Conservation (phyloP, 2,888 invertebrate species). For the Cheilosia vulpina region DNA sequence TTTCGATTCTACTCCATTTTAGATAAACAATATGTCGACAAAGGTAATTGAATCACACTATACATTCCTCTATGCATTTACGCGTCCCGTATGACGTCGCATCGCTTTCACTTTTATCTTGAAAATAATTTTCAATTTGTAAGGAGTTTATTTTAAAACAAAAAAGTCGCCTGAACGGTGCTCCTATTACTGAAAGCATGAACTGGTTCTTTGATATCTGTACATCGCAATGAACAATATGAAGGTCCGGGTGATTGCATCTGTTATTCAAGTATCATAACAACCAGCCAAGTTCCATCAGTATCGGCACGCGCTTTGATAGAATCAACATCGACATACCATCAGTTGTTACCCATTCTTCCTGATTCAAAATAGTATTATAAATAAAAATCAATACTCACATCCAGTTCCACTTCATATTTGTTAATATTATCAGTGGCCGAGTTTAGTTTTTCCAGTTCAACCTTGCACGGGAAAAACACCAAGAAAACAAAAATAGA, state of each 20-base stretch:
- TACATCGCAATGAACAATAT: neutral
- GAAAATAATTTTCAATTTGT: too few species aligned
- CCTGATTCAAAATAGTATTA: neutral
- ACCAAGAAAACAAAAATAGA: constrained; percentile 34
- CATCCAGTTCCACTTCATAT: constrained; percentile 94
- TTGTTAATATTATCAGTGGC: constrained; percentile 97
- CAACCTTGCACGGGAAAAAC: constrained; percentile 85
- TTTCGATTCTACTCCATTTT: too few species aligned
- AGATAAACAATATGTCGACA: too few species aligned
- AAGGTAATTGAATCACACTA: too few species aligned
- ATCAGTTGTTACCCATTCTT: constrained; percentile 16
- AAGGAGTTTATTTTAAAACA: too few species aligned
- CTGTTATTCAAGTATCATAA: neutral
- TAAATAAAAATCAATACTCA: constrained; percentile 82
- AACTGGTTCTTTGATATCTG: too few species aligned
- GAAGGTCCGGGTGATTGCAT: neutral
- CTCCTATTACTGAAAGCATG: too few species aligned
- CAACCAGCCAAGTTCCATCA: neutral
- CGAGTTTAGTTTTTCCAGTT: constrained; percentile 94
- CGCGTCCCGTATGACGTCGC: too few species aligned
- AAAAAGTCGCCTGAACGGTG: too few species aligned
- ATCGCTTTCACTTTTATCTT: too few species aligned
- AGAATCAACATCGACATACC: constrained; percentile 33
- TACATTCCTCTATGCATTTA: too few species aligned
- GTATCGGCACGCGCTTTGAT: constrained; percentile 29